phyloP scores from a whole-genome alignment of 2,113 vertebrate species.

The Neoarius graeffei region DNA sequence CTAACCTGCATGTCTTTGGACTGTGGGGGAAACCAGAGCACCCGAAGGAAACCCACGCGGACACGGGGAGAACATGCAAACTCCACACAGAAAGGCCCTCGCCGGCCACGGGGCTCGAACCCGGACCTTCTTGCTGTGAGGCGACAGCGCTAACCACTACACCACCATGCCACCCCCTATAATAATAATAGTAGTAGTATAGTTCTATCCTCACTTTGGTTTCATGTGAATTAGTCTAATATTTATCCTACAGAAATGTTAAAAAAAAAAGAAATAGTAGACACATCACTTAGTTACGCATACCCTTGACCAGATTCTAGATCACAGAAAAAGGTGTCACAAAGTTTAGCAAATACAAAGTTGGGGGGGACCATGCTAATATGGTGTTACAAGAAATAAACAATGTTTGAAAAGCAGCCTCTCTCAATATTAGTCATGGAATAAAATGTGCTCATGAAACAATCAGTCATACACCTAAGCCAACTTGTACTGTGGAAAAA shows the following conservation, averaged over 20 bases:
- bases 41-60: too few relatives aligned
- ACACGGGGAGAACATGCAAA: too few relatives aligned
- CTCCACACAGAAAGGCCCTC: too few relatives aligned
- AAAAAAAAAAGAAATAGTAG: neutral
- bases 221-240: neutral
- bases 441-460: neutral
- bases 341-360: neutral
- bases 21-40: too few relatives aligned
- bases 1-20: too few relatives aligned
- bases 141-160: too few relatives aligned
- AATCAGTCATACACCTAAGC: neutral
- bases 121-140: too few relatives aligned
- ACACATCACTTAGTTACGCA: neutral
- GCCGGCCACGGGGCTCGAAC: too few relatives aligned
- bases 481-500: neutral
- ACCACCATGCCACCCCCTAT: too few relatives aligned
- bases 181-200: neutral
- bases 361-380: neutral
- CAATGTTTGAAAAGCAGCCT: neutral
- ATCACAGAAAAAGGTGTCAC: neutral
- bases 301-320: neutral
- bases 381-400: conserved; percentile 1
- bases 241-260: neutral
- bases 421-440: neutral
- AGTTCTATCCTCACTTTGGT: neutral